Percentiles rank a stretch among this genome's conserved stretches.
phyloP scores from a whole-genome alignment of 2,797 vertebrate species.

The Glossophaga mutica region DNA sequence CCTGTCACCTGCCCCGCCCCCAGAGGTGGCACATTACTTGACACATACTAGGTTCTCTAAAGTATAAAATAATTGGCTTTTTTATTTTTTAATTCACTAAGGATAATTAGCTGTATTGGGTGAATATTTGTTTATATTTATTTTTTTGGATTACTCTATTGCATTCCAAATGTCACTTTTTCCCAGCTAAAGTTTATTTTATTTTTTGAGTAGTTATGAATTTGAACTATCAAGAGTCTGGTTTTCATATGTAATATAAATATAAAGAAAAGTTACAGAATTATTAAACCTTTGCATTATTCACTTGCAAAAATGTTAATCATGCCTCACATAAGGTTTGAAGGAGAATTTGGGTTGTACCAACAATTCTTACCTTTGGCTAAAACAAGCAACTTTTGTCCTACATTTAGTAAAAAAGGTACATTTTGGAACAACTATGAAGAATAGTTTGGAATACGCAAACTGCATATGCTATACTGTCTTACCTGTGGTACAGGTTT shows the following conservation, averaged over 20 bases:
- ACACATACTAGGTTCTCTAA: background rate
- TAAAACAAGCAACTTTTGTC: conserved; percentile 4
- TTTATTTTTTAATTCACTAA: conserved; percentile 25
- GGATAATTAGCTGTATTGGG: background rate
- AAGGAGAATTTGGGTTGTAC: background rate
- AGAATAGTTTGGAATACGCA: background rate
- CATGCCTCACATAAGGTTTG: background rate
- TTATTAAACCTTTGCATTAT: background rate
- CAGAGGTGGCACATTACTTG: background rate
- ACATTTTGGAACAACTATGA: background rate
- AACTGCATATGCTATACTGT: background rate
- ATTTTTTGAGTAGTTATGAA: background rate
- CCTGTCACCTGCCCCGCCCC: background rate
- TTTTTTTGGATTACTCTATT: background rate
- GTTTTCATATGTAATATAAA: background rate
- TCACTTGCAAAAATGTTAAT: conserved; percentile 29
- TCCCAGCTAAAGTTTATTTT: background rate
- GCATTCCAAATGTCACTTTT: background rate
- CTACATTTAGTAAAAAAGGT: conserved; percentile 29
- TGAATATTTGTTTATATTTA: background rate
- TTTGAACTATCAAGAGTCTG: background rate
- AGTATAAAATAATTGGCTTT: background rate
- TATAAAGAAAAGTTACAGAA: background rate
- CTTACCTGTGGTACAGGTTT: background rate
- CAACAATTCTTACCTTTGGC: background rate